Conservation (phyloP, 2,888 invertebrate species). For the Meiosimyza platycephala region DNA sequence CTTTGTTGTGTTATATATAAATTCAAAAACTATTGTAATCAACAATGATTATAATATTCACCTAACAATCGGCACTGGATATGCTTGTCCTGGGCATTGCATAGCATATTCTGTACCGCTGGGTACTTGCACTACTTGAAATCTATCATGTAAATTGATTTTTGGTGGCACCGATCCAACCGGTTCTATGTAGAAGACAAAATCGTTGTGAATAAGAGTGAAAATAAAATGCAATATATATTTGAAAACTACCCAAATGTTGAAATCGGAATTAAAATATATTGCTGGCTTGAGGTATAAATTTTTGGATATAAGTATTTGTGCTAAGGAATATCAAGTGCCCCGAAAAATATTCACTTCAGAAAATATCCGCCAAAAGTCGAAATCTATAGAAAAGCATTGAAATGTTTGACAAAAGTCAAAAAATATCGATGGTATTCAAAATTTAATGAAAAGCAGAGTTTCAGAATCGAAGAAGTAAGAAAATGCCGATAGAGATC, state of each 20-base stretch:
- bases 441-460: too few species aligned
- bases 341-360: not conserved
- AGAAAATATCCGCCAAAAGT: too few species aligned
- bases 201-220: not conserved
- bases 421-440: too few species aligned
- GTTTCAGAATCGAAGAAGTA: too few species aligned
- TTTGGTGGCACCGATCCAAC: slow-evolving; percentile 72
- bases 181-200: slow-evolving; percentile 62
- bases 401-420: too few species aligned
- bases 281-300: too few species aligned
- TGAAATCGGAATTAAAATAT: slow-evolving; percentile 72
- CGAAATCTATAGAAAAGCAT: too few species aligned
- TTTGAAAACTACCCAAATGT: slow-evolving; percentile 82
- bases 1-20: slow-evolving; percentile 36
- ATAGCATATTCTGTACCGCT: slow-evolving; percentile 71
- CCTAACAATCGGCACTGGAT: slow-evolving; percentile 79
- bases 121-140: slow-evolving; percentile 65
- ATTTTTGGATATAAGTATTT: too few species aligned
- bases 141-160: slow-evolving; percentile 71
- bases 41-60: slow-evolving; percentile 40
- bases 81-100: slow-evolving; percentile 80
- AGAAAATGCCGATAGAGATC: too few species aligned
- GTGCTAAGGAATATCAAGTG: too few species aligned
- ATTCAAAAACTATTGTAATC: not conserved
- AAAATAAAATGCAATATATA: slow-evolving; percentile 12